Evolutionary conservation across 2,797 vertebrate species (phyloP), one percentile per base, ranked within the genome.

Genomic region (Nannoperca obscura): DNA sequence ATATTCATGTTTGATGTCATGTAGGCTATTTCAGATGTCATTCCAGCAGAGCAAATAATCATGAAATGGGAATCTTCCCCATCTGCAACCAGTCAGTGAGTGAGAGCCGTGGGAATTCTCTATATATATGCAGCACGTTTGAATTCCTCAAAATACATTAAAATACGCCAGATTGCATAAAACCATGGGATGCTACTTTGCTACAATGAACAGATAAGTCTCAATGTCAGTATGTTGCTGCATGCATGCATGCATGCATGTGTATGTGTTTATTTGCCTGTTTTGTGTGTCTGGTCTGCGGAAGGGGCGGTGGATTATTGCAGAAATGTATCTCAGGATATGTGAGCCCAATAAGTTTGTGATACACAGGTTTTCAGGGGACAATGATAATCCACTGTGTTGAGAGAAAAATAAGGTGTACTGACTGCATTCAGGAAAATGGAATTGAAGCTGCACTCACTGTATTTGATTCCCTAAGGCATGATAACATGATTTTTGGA

Each of bases 401-500:
- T 90, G 89, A 87, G 83, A 59, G 65, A 80, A 79, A 85, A 90
- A 90, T 86, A 85, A 84, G 80, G 84, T 69, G 67, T 54, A 81
- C 78, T 34, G 78, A 59, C 78, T 88, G 80, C 78, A 91, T 92
- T 89, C 87, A 88, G 76, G 85, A 86, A 93, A 92, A 94, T 90
- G 84, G 90, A 91, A 92, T 91, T 93, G 91, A 84, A 87, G 84
- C 84, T 82, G 81, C 83, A 89, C 89, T 92, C 88, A 84, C 80
- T 92, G 81, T 91, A 81, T 92, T 88, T 90, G 77, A 93, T 80
- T 88, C 92, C 90, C 90, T 22, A 73, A 79, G 85, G 87, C 73
- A 91, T 67, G 84, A 85, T 88, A 90, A 93, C 92, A 95, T 93
- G 93, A 92, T 94, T 93, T 92, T 89, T 92, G 91, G 92, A 94